Percentiles rank a stretch among this genome's conserved stretches.
These are phyloP conservation scores for Todiramphus saurophagus DNA, from an alignment of 2,113 vertebrate species.

Conservation along the genomic window DNA sequence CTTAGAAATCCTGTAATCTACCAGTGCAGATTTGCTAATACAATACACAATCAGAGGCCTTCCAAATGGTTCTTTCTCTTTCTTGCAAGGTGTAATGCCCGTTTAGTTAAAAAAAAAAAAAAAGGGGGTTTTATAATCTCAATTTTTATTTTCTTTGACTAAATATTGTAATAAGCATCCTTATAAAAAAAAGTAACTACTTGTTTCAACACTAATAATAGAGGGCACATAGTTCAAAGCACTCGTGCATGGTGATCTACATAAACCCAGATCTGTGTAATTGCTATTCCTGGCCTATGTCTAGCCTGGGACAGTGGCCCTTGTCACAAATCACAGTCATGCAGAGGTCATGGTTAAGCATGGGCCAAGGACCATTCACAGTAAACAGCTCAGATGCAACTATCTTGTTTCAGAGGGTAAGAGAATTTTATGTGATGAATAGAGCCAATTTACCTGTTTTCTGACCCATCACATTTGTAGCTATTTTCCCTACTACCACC, in stretches of 20 bases:
- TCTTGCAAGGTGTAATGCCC: background rate
- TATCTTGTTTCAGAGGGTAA: background rate
- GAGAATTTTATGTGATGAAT: background rate
- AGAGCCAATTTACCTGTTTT: background rate
- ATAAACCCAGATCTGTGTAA: background rate
- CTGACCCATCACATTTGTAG: background rate
- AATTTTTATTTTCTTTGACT: background rate
- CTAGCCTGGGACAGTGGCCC: background rate
- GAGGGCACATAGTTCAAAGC: background rate
- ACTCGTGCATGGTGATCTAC: rapidly evolving
- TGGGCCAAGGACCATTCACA: background rate
- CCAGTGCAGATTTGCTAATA: background rate
- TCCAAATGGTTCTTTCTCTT: background rate
- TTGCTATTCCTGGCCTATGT: background rate
- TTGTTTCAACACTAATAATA: background rate
- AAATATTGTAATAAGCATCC: background rate
- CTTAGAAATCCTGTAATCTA: background rate
- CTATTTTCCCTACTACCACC: background rate
- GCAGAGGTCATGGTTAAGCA: background rate
- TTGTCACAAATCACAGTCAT: background rate
- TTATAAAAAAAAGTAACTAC: background rate
- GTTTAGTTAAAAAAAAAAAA: background rate
- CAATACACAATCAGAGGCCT: background rate
- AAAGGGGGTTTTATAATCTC: too few species aligned
- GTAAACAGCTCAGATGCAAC: background rate